These are phyloP conservation scores for Irena cyanogastra DNA, from an alignment of 2,113 vertebrate species.

Conservation along the genomic window DNA sequence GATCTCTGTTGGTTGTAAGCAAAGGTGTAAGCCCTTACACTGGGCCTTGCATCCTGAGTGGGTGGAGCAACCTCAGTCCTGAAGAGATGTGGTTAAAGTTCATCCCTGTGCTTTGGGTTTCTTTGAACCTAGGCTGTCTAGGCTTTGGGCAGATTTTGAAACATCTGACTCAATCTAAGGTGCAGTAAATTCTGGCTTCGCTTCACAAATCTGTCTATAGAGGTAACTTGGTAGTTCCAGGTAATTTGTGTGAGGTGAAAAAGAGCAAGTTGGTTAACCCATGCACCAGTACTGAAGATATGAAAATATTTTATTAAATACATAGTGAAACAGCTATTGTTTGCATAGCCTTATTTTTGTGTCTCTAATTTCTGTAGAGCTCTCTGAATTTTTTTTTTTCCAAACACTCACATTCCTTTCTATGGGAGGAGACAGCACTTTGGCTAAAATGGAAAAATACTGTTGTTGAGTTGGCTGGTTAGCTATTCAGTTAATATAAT, in stretches of 20 bases:
- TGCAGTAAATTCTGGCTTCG: neutral
- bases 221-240: neutral
- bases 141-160: neutral
- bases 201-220: neutral
- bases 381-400: constrained; percentile 18
- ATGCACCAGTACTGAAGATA: neutral
- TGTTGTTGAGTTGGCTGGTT: neutral
- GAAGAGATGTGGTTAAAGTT: neutral
- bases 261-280: neutral
- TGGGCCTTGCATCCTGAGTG: neutral
- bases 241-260: neutral
- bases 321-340: neutral
- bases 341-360: neutral
- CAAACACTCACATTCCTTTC: neutral
- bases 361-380: neutral
- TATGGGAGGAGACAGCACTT: neutral
- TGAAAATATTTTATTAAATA: neutral
- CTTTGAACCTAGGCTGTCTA: neutral
- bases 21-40: neutral
- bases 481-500: neutral
- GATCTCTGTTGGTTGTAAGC: neutral
- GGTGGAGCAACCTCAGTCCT: neutral
- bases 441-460: neutral
- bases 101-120: neutral
- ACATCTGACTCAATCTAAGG: neutral